Base-by-base conservation (phyloP, 2,113 vertebrate genomes). In the Addax nasomaculatus region DNA sequence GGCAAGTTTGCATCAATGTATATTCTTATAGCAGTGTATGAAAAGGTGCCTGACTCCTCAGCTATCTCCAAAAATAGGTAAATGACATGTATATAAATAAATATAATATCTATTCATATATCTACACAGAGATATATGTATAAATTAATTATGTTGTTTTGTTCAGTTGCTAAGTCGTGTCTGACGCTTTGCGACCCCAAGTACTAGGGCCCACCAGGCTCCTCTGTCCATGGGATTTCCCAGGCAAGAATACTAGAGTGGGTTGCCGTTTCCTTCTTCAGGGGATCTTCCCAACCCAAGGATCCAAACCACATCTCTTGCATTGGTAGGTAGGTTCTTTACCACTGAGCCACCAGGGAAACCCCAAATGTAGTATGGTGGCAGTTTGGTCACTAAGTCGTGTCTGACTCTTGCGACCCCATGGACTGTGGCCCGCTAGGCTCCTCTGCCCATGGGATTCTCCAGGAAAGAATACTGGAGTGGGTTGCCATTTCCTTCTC, bases 341-440 rank as follows among this genome's bases (percentile, higher is more conserved):
- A 67, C 64, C 64, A 67, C n/a, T 36, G n/a, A 36, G n/a, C 64
- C 21, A 73, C 67, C 67, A 73, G 36, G 36, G 36, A 73, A 39
- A 25, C 10, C 21, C 21, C 36, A 73, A 39, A 73, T 73, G n/a
- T 36, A 11, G 17, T 11, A 70, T 70, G 64, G n/a, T 11, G 33
- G 33, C 8, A 36, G 64, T 36, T 21, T 36, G 36, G 64, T 70
- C 64, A 11, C 67, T 13, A 25, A 73, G 67, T 73, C 10, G 0
- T 12, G 36, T 73, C 21, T 0, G 2, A 39, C 10, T 6, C 67
- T 70, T 21, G 36, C 0, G 0, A 39, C 5, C 10, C 67, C 36
- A 13, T 13, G 11, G 11, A 73, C n/a, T 73, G 67, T 6, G 5
- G 21, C 67, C 17, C 21, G 2, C 9, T 17, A 70, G 64, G 64